Evolutionary conservation across 2,113 vertebrate species (phyloP), one percentile per base, ranked within the genome.

Genomic region (Oryzias curvinotus): DNA sequence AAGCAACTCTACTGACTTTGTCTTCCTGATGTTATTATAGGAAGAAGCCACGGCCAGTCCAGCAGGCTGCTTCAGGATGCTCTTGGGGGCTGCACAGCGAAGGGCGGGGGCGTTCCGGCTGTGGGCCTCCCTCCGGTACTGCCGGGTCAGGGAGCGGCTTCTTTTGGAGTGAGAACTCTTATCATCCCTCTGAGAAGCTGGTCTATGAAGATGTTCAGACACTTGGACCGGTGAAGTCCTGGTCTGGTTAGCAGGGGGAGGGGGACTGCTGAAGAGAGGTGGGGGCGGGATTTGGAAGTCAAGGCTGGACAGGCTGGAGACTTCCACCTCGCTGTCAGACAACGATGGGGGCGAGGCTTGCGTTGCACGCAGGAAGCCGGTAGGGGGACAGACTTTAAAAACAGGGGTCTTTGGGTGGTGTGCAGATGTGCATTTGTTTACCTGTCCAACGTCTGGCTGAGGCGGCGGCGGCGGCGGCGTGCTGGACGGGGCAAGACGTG

Each of bases 11-110:
- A 78, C 91, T 0, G 92, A 93, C 67, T 41, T 82, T 13, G 92
- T 89, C 78, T 93, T 93, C 67, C 78, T 83, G 25, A 94, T 74
- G 54, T 69, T 71, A 60, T 93, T 87, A 0, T 74, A 62, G 43
- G 82, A 36, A 25, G 66, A 44, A 21, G 50, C 75, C 0, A 71
- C 36, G 1, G 61, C 68, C 7, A 89, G 77, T 3, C 76, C 21
- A 5, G 25, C 78, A 1, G 88, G 77, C 69, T 89, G 91, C 78
- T 95, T 95, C 75, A 95, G 84, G 80, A 96, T 96, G 55, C 94
- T 81, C 74, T 93, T 94, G 0, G 91, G 92, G 8, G 89, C 88
- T 5, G 7, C 0, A 12, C 36, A 23, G 42, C 1, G 0, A 14
- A 53, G 19, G 8, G 17, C 1, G 6, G 43, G 5, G 19, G 12